A percentile compares a stretch with the other conserved stretches of the same genome.
Evolutionary conservation across 2,113 vertebrate species (phyloP).

Genomic region (Oostethus manadensis): DNA sequence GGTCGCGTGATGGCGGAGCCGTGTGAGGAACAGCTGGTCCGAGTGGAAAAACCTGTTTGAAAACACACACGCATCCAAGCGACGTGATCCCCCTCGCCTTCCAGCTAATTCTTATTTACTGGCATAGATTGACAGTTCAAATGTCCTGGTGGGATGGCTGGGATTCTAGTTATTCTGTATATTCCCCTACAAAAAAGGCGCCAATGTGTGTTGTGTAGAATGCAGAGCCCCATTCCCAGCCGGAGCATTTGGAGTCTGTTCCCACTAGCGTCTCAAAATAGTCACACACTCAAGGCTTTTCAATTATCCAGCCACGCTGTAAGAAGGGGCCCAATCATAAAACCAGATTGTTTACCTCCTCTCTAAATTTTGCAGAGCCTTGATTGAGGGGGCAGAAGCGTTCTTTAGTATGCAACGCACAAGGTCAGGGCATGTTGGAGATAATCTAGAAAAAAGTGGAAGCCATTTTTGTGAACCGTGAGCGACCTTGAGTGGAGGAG

Average conservation of each 20-base stretch:
- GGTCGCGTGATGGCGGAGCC: conserved; percentile 49
- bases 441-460: conserved; percentile 26
- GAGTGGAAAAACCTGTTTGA: conserved; percentile 54
- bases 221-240: conserved; percentile 51
- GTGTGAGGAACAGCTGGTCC: conserved; percentile 59
- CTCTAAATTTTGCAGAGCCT: conserved; percentile 63
- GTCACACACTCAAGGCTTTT: conserved; percentile 65
- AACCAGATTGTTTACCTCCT: conserved; percentile 70
- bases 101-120: background rate
- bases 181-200: conserved; percentile 18
- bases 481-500: background rate
- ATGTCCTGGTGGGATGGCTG: conserved; percentile 9
- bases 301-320: conserved; percentile 67
- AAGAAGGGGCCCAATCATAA: conserved; percentile 70
- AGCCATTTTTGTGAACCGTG: conserved; percentile 42
- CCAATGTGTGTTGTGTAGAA: background rate
- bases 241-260: conserved; percentile 35
- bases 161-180: conserved; percentile 17
- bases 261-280: conserved; percentile 72
- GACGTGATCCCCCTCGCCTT: background rate
- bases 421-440: conserved; percentile 5
- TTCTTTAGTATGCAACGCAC: conserved; percentile 20
- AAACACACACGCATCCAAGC: conserved; percentile 23
- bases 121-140: background rate
- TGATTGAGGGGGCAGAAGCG: conserved; percentile 58